Conservation (phyloP, 2,113 vertebrate species). For the Hystrix brachyura region DNA sequence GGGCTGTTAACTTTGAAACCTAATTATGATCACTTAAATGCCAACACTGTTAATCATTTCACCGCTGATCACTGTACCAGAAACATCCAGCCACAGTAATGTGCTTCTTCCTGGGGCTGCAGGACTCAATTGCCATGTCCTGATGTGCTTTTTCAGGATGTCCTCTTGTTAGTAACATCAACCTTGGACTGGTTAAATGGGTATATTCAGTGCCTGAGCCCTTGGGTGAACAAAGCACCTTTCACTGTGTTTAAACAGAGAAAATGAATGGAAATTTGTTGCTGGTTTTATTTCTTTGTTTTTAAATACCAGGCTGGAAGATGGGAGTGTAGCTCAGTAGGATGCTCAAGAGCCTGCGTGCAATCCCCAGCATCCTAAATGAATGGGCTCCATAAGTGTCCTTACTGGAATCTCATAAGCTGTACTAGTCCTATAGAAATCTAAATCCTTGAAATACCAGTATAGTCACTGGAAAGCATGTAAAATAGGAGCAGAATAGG, state of each 20-base stretch:
- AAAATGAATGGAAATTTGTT: background rate
- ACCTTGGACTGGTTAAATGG: conserved; percentile 39
- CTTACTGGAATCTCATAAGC: background rate
- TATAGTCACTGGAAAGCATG: background rate
- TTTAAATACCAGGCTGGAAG: background rate
- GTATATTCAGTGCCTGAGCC: background rate
- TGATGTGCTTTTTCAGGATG: conserved; percentile 46
- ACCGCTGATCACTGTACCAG: conserved; percentile 81
- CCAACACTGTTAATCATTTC: conserved; percentile 86
- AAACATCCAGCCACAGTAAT: conserved; percentile 71
- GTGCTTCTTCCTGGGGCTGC: conserved; percentile 47
- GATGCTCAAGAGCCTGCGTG: background rate
- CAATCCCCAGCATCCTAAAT: background rate
- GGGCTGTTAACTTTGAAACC: conserved; percentile 82
- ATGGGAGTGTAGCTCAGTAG: background rate
- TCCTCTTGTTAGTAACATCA: conserved; percentile 67
- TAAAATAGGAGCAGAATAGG: background rate
- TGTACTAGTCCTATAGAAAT: background rate
- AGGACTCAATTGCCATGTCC: conserved; percentile 59
- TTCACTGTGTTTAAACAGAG: conserved; percentile 12
- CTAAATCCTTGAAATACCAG: background rate
- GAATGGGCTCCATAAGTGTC: background rate
- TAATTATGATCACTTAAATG: conserved; percentile 89
- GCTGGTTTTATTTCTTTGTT: conserved; percentile 50
- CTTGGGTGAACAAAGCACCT: background rate